A percentile compares a stretch with the other conserved stretches of the same genome.
These are phyloP conservation scores for Erebia epiphron DNA, from an alignment of 2,888 invertebrate genomes.

Conservation along the genomic window DNA sequence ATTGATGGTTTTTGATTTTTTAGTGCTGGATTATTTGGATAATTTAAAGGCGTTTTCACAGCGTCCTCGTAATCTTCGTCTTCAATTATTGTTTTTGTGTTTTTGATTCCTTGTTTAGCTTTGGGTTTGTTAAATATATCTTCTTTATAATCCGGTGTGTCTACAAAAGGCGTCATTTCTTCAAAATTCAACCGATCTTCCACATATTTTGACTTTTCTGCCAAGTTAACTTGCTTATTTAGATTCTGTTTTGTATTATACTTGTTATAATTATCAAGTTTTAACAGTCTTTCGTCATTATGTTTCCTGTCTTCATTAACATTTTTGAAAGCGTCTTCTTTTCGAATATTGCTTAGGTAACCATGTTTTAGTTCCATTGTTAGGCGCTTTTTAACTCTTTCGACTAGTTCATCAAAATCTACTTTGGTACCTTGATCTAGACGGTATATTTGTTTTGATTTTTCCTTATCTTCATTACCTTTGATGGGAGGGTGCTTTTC, in stretches of 20 bases:
- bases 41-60: neutral
- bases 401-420: slow-evolving; percentile 36
- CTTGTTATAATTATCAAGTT: neutral
- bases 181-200: slow-evolving; percentile 3
- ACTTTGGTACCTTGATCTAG: slow-evolving; percentile 13
- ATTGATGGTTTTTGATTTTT: neutral
- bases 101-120: neutral
- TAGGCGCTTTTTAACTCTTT: slow-evolving; percentile 34
- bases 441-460: slow-evolving; percentile 2
- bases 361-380: slow-evolving; percentile 27
- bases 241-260: neutral
- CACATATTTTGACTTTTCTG: slow-evolving; percentile 4
- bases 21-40: neutral
- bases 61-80: slow-evolving; percentile 31
- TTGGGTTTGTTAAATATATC: slow-evolving; percentile 24
- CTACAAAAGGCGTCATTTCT: slow-evolving; percentile 16
- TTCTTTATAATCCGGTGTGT: slow-evolving; percentile 26
- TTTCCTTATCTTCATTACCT: neutral
- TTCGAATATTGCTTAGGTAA: neutral
- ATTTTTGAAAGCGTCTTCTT: neutral
- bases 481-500: neutral
- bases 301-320: slow-evolving; percentile 1
- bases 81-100: neutral
- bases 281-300: neutral
- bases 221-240: neutral